Conservation (phyloP, 2,888 invertebrate species). For the Acronicta aceris region DNA sequence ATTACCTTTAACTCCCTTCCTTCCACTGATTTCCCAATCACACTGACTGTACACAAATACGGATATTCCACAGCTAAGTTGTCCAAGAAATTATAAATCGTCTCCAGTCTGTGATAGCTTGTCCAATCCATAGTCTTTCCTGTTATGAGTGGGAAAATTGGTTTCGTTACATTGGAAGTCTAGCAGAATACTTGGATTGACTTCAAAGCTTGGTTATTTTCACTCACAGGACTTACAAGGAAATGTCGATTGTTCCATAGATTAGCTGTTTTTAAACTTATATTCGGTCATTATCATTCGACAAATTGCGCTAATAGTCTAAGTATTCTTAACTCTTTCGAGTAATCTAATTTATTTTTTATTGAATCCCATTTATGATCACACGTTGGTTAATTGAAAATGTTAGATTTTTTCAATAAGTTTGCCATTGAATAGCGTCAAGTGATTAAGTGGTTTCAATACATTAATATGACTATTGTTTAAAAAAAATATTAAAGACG, state of each 20-base stretch:
- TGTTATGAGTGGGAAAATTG: constrained; percentile 33
- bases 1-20: constrained; percentile 80
- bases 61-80: constrained; percentile 72
- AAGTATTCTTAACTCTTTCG: background rate
- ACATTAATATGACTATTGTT: too few species aligned
- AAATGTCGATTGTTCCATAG: background rate
- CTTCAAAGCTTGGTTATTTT: too few species aligned
- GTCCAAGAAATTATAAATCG: constrained; percentile 79
- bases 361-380: constrained; percentile 16
- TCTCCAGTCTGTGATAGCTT: constrained; percentile 75
- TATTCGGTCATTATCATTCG: constrained; percentile 21
- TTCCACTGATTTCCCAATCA: constrained; percentile 79
- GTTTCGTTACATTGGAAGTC: background rate
- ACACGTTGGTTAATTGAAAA: constrained; percentile 1
- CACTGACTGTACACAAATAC: constrained; percentile 71
- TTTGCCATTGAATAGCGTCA: background rate
- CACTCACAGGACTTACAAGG: background rate
- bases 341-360: background rate
- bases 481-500: too few species aligned
- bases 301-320: constrained; percentile 28
- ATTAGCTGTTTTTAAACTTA: constrained; percentile 10
- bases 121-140: constrained; percentile 77
- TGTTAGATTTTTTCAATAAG: background rate
- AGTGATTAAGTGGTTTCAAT: background rate
- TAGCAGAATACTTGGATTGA: too few species aligned